A percentile compares a stretch with the other conserved stretches of the same genome.
Conservation (phyloP, 2,888 invertebrate genomes). For the Reticulitermes lucifugus region DNA sequence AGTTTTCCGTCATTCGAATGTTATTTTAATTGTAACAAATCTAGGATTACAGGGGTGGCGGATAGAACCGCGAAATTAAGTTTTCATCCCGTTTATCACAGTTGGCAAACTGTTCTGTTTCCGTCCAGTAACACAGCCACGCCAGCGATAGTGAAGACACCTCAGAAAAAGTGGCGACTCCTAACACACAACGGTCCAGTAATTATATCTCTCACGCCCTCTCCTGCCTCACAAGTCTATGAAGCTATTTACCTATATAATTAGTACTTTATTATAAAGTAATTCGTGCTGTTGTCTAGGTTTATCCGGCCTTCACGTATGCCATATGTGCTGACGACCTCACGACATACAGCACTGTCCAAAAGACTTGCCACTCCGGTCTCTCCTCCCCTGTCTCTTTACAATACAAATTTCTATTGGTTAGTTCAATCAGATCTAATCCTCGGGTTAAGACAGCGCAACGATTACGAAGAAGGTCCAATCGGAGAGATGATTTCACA, state of each 20-base stretch:
- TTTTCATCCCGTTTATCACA: too few species aligned
- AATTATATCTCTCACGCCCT: not conserved
- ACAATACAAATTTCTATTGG: too few species aligned
- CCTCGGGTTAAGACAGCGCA: too few species aligned
- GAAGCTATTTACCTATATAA: constrained; percentile 38
- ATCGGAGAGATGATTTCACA: too few species aligned
- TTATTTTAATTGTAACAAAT: too few species aligned
- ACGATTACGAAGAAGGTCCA: too few species aligned
- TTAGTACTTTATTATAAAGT: constrained; percentile 43
- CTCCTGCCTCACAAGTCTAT: not conserved
- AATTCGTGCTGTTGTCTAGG: constrained; percentile 35
- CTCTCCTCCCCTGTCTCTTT: too few species aligned
- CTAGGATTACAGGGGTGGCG: too few species aligned
- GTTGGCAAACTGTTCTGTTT: too few species aligned
- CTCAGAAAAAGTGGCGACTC: not conserved
- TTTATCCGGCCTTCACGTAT: constrained; percentile 20
- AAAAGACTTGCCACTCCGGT: not conserved
- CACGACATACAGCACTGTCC: not conserved
- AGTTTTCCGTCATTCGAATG: not conserved
- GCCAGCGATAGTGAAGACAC: not conserved
- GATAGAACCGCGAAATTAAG: too few species aligned
- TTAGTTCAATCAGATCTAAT: too few species aligned
- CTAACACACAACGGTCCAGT: not conserved
- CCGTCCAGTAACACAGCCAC: too few species aligned
- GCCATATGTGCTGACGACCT: constrained; percentile 33